These are phyloP conservation scores for Hycleus phaleratus DNA, from an alignment of 1,140 invertebrate genomes.

Conservation along the genomic window DNA sequence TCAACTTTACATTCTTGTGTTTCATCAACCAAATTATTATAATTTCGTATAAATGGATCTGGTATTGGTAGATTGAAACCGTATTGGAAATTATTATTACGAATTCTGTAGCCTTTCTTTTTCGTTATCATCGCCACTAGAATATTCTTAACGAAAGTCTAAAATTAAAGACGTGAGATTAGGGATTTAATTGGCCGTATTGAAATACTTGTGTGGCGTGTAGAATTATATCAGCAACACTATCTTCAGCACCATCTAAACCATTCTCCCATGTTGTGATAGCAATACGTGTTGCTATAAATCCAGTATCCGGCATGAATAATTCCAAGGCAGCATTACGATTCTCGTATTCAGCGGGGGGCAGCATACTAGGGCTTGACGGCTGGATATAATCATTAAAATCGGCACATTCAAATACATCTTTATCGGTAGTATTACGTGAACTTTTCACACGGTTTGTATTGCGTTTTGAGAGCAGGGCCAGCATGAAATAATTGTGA, in stretches of 20 bases:
- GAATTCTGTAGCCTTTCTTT: slow-evolving; percentile 46
- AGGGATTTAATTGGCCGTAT: too few relatives aligned
- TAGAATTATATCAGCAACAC: slow-evolving; percentile 31
- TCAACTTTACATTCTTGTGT: slow-evolving; percentile 29
- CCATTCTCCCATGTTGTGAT: slow-evolving; percentile 36
- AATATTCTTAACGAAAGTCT: slow-evolving; percentile 46
- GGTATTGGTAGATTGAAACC: slow-evolving; percentile 46
- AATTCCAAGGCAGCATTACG: slow-evolving; percentile 31
- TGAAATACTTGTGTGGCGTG: slow-evolving; percentile 30
- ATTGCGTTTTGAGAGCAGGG: slow-evolving; percentile 24
- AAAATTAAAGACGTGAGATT: too few relatives aligned
- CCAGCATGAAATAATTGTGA: slow-evolving; percentile 34
- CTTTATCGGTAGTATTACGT: slow-evolving; percentile 19
- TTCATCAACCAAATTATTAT: slow-evolving; percentile 35
- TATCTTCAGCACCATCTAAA: slow-evolving; percentile 30
- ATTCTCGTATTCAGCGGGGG: slow-evolving; percentile 28
- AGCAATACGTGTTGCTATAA: slow-evolving; percentile 31
- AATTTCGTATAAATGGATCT: slow-evolving; percentile 49
- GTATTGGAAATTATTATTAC: slow-evolving; percentile 46
- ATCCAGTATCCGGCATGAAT: slow-evolving; percentile 33
- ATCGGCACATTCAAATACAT: slow-evolving; percentile 19
- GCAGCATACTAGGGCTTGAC: slow-evolving; percentile 19
- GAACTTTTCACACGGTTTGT: slow-evolving; percentile 18
- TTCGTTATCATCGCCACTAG: slow-evolving; percentile 46
- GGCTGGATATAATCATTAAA: slow-evolving; percentile 30